These are phyloP conservation scores for Armadillidium nasatum DNA, from an alignment of 1,140 invertebrate genomes.

Conservation along the genomic window DNA sequence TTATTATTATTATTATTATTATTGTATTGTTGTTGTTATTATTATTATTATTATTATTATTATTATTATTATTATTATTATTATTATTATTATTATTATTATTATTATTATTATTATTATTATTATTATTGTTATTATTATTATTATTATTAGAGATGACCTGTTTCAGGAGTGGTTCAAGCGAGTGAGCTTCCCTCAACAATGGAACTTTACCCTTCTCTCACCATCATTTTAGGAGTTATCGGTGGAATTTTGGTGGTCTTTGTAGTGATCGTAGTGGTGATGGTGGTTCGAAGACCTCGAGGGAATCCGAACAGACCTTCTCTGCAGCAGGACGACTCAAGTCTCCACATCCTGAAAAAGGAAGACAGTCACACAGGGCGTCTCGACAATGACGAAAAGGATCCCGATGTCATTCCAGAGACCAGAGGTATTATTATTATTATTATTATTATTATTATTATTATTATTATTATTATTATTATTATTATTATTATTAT, in stretches of 20 bases:
- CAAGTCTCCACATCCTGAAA: slow-evolving; percentile 32
- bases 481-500: no score
- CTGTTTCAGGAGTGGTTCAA: slow-evolving; percentile 30
- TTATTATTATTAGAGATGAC: background rate
- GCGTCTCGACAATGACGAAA: slow-evolving; percentile 38
- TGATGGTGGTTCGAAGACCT: slow-evolving; percentile 38
- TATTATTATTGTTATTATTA: no score
- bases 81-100: no score
- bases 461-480: no score
- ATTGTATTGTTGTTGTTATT: no score
- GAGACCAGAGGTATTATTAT: slow-evolving; percentile 34
- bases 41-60: no score
- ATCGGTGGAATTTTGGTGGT: slow-evolving; percentile 42
- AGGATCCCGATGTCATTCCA: slow-evolving; percentile 40
- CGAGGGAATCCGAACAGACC: slow-evolving; percentile 33
- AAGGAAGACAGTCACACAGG: slow-evolving; percentile 41
- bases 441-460: no score
- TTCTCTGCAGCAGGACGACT: slow-evolving; percentile 37
- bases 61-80: no score
- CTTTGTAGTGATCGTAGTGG: slow-evolving; percentile 40
- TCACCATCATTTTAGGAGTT: slow-evolving; percentile 41
- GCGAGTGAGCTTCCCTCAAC: slow-evolving; percentile 39
- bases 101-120: no score
- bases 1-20: no score
- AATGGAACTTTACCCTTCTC: slow-evolving; percentile 42